phyloP scores from a whole-genome alignment of 1,140 invertebrate species.

The Globodera ellingtonae region DNA sequence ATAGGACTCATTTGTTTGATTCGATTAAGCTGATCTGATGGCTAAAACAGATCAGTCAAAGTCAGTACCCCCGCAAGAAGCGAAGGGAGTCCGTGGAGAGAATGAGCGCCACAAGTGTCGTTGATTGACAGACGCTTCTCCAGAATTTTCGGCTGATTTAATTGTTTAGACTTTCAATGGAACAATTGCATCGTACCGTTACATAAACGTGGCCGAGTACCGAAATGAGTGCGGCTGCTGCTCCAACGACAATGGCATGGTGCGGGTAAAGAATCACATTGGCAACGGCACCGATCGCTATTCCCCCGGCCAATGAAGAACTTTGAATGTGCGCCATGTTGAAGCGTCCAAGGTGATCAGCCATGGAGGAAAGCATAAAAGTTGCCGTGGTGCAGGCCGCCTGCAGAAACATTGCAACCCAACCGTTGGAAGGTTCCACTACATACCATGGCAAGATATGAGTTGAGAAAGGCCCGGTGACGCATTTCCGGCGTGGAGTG shows the following conservation, averaged over 20 bases:
- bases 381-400: slow-evolving; percentile 66
- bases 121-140: slow-evolving; percentile 61
- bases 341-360: slow-evolving; percentile 60
- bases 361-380: slow-evolving; percentile 67
- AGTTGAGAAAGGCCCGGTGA: slow-evolving; percentile 69
- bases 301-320: slow-evolving; percentile 70
- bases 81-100: slow-evolving; percentile 69
- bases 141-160: slow-evolving; percentile 42
- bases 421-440: background rate
- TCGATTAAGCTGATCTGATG: background rate
- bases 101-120: slow-evolving; percentile 69
- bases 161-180: background rate
- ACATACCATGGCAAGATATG: slow-evolving; percentile 67
- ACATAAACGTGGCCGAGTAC: slow-evolving; percentile 67
- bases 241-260: slow-evolving; percentile 82
- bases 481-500: slow-evolving; percentile 59
- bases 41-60: background rate
- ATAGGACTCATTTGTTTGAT: background rate
- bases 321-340: slow-evolving; percentile 66
- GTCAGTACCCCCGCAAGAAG: slow-evolving; percentile 66
- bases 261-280: slow-evolving; percentile 80
- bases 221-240: slow-evolving; percentile 78
- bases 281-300: slow-evolving; percentile 71
- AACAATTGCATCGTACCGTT: slow-evolving; percentile 33
- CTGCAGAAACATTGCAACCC: background rate